Percentiles rank a stretch among this genome's conserved stretches.
These are phyloP conservation scores for Digitonthophagus gazella DNA, from an alignment of 2,888 invertebrate genomes.

Conservation along the genomic window DNA sequence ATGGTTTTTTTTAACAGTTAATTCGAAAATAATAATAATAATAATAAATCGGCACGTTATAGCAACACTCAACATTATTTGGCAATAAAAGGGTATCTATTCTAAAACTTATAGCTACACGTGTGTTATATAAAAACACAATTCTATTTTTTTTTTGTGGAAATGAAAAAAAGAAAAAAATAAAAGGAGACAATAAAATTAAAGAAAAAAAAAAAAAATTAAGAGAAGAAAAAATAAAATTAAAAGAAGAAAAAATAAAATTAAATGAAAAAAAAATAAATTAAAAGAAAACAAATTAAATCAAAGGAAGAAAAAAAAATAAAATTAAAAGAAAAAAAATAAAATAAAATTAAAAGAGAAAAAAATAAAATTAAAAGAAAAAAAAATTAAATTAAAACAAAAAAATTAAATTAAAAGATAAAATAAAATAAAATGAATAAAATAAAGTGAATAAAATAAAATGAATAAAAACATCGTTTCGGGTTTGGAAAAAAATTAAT, in stretches of 20 bases:
- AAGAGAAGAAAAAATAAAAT: too few species aligned
- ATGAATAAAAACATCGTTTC: neutral
- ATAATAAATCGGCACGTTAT: constrained; percentile 1
- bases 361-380: neutral
- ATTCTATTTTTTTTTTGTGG: constrained; percentile 7
- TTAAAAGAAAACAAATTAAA: too few species aligned
- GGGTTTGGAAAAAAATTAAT: neutral
- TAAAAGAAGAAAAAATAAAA: too few species aligned
- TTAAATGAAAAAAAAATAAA: neutral
- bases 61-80: constrained; percentile 23
- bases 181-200: too few species aligned
- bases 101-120: constrained; percentile 22
- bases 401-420: constrained; percentile 3
- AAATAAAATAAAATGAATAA: too few species aligned
- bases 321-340: too few species aligned
- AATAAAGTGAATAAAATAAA: constrained; percentile 13
- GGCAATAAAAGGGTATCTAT: constrained; percentile 22
- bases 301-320: too few species aligned
- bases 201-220: constrained; percentile 1
- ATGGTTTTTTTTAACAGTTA: constrained; percentile 7
- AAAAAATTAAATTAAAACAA: neutral
- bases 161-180: constrained; percentile 19
- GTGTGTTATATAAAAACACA: constrained; percentile 18
- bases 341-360: neutral
- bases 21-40: constrained; percentile 5